Evolutionary conservation across 2,888 invertebrate genomes (phyloP).

Genomic region (Limenitis arthemis): DNA sequence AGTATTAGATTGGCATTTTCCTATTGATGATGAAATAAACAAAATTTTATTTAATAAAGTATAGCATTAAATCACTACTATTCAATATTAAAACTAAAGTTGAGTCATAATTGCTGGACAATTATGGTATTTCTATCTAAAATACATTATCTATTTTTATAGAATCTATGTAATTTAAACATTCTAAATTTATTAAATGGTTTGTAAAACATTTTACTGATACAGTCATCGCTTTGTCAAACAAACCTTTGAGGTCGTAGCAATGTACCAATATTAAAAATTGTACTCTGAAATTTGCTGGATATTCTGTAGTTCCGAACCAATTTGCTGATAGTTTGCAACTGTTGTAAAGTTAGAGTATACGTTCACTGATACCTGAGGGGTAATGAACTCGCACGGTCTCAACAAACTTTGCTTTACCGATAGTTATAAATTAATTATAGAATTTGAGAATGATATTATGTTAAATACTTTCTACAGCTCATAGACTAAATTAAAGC

Average conservation of each 20-base stretch:
- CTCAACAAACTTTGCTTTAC: not conserved
- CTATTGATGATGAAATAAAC: too few relatives aligned
- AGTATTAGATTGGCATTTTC: too few relatives aligned
- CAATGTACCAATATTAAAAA: constrained; percentile 2
- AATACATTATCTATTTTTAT: too few relatives aligned
- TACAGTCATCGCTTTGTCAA: not conserved
- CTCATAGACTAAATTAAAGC: too few relatives aligned
- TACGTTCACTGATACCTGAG: constrained; percentile 7
- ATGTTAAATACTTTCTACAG: not conserved
- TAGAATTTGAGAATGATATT: not conserved
- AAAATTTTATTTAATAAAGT: too few relatives aligned
- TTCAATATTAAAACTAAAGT: too few relatives aligned
- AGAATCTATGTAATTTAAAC: too few relatives aligned
- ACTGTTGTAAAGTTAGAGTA: constrained; percentile 11
- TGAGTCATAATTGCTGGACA: too few relatives aligned
- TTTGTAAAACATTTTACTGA: too few relatives aligned
- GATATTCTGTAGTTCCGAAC: constrained; percentile 12
- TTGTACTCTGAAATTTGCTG: constrained; percentile 4
- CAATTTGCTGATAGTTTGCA: constrained; percentile 18
- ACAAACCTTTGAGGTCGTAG: not conserved
- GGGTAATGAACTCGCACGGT: constrained; percentile 7
- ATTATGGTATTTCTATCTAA: too few relatives aligned
- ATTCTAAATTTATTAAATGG: too few relatives aligned
- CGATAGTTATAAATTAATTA: constrained; percentile 1
- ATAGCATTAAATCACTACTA: too few relatives aligned